A percentile compares a stretch with the other conserved stretches of the same genome.
Evolutionary conservation across 2,888 invertebrate species (phyloP).

Genomic region (Archaeoteleia sp.): DNA sequence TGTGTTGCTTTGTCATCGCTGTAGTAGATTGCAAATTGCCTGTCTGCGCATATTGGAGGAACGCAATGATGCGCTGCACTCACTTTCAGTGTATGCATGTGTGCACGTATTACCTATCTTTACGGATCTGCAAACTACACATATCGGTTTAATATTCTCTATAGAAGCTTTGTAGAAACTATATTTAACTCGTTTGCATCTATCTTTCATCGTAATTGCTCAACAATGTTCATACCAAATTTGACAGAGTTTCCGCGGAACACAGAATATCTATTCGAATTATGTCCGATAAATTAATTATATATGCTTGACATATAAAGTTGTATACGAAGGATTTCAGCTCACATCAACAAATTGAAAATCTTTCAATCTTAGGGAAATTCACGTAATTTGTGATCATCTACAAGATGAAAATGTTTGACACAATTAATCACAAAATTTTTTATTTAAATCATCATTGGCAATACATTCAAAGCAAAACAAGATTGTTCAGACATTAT

Average conservation of each 20-base stretch:
- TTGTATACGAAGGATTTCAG: too few species aligned
- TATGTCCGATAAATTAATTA: too few species aligned
- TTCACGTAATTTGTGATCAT: too few species aligned
- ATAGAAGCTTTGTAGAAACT: conserved; percentile 44
- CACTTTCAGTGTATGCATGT: conserved; percentile 31
- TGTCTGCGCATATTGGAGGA: conserved; percentile 44
- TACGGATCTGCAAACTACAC: conserved; percentile 38
- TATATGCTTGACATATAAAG: too few species aligned
- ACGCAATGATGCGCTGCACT: conserved; percentile 45
- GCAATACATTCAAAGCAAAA: too few species aligned
- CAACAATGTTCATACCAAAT: conserved; percentile 48
- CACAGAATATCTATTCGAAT: too few species aligned
- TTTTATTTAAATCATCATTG: too few species aligned
- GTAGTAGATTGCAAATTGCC: conserved; percentile 62
- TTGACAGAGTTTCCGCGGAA: conserved; percentile 39
- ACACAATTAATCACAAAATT: too few species aligned
- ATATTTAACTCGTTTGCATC: conserved; percentile 49
- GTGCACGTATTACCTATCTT: conserved; percentile 41
- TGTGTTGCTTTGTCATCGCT: conserved; percentile 56
- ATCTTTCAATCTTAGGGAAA: too few species aligned
- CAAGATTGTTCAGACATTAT: too few species aligned
- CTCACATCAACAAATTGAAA: too few species aligned
- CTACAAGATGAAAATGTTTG: too few species aligned
- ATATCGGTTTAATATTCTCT: conserved; percentile 48
- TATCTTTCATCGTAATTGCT: conserved; percentile 50